phyloP scores from a whole-genome alignment of 1,140 invertebrate species.

The Harpegnathos saltator region DNA sequence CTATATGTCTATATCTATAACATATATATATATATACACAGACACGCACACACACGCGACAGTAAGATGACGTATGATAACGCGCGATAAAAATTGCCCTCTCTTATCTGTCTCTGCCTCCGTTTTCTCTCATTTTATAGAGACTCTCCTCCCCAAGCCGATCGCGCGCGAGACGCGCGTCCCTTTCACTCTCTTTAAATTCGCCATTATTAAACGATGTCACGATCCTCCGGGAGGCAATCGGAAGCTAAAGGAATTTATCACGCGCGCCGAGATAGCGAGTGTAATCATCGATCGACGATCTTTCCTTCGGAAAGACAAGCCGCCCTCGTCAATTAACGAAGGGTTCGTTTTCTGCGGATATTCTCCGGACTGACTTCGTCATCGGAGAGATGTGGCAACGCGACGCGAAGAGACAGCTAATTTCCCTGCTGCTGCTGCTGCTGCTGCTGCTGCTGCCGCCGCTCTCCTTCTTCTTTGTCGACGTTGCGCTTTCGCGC shows the following conservation, averaged over 20 bases:
- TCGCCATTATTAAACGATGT: too few species aligned
- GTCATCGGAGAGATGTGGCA: background rate
- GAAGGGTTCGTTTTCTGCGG: background rate
- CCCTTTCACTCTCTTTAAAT: too few species aligned
- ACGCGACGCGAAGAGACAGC: background rate
- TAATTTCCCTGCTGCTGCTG: too few species aligned
- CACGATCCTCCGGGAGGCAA: too few species aligned
- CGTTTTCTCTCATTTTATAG: too few species aligned
- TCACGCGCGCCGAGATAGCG: background rate
- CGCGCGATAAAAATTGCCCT: conserved; percentile 15
- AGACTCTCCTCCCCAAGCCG: too few species aligned
- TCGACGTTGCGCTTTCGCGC: conserved; percentile 19
- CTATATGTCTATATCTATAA: too few species aligned
- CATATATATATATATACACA: background rate
- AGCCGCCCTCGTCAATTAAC: conserved; percentile 8
- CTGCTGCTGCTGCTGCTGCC: too few species aligned
- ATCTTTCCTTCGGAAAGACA: background rate
- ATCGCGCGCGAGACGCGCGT: too few species aligned
- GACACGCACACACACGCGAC: too few species aligned
- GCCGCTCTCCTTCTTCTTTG: conserved; percentile 9
- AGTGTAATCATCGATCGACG: conserved; percentile 1
- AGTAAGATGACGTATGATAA: conserved; percentile 20
- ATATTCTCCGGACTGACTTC: background rate
- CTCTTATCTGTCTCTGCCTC: background rate
- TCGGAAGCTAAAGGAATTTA: background rate